Evolutionary conservation across 2,797 vertebrate genomes (phyloP).

Genomic region (Salarias fasciatus): DNA sequence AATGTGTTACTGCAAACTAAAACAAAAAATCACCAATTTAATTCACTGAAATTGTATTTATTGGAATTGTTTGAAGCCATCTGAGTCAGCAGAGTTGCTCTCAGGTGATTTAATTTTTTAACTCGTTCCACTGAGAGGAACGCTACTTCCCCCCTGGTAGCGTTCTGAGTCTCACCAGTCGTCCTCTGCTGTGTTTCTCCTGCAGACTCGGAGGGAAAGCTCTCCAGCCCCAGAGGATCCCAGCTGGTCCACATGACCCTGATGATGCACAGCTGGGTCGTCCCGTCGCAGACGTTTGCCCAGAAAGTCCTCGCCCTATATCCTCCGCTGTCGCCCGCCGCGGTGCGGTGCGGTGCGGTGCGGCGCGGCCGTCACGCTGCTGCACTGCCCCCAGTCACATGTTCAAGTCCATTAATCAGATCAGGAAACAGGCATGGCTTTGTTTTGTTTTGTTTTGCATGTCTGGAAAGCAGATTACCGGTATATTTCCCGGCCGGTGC

Average conservation of each 20-base stretch:
- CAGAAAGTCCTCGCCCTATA: constrained; percentile 89
- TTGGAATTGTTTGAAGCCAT: no score
- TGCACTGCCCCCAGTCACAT: constrained; percentile 56
- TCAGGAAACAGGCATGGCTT: constrained; percentile 64
- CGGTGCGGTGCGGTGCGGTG: background rate
- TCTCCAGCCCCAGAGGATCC: constrained; percentile 77
- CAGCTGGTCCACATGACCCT: constrained; percentile 90
- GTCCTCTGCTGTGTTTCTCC: constrained; percentile 11
- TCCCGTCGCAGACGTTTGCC: constrained; percentile 87
- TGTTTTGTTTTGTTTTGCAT: constrained; percentile 57
- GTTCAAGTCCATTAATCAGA: constrained; percentile 65
- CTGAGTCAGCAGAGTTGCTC: no score
- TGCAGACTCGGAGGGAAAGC: constrained; percentile 86
- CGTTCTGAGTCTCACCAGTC: constrained; percentile 13
- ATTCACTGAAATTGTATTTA: no score
- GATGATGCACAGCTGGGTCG: constrained; percentile 93
- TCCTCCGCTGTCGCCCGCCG: constrained; percentile 72
- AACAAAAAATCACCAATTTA: no score
- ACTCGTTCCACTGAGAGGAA: no score
- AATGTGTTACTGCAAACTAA: no score
- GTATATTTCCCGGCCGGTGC: constrained; percentile 22
- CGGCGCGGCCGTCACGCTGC: constrained; percentile 4
- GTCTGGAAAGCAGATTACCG: constrained; percentile 58
- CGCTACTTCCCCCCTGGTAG: background rate
- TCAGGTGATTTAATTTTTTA: no score